phyloP scores from a whole-genome alignment of 1,140 invertebrate genomes.

The Drosophila nigromelanica region DNA sequence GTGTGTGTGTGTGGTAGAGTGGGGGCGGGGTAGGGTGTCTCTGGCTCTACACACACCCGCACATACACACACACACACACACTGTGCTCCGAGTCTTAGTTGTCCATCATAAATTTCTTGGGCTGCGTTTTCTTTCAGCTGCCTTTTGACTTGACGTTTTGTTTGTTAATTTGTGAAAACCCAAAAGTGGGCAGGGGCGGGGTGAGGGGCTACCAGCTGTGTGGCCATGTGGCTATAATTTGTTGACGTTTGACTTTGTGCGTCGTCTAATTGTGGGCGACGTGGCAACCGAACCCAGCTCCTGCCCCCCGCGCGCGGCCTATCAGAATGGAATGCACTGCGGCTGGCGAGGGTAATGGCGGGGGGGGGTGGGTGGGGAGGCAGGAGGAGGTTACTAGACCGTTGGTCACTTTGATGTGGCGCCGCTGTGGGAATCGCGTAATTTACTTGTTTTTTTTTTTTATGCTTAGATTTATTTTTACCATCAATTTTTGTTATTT shows the following conservation, averaged over 20 bases:
- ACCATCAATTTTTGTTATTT: not conserved
- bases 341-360: not conserved
- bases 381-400: conserved; percentile 4
- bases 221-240: conserved; percentile 80
- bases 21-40: conserved; percentile 26
- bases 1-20: not conserved
- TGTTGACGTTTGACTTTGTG: conserved; percentile 82
- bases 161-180: conserved; percentile 77
- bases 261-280: conserved; percentile 77
- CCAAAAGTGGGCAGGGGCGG: not conserved
- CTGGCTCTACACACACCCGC: conserved; percentile 3
- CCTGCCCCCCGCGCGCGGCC: not conserved
- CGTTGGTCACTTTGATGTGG: conserved; percentile 80
- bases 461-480: conserved; percentile 10
- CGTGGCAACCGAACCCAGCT: conserved; percentile 35
- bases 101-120: conserved; percentile 48
- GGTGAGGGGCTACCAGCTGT: conserved; percentile 34
- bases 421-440: conserved; percentile 70
- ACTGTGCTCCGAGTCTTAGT: not conserved
- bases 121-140: conserved; percentile 53
- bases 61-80: conserved; percentile 5
- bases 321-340: conserved; percentile 46
- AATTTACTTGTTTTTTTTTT: conserved; percentile 62
- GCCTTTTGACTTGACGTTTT: conserved; percentile 64
- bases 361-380: not conserved